Evolutionary conservation across 2,113 vertebrate species (phyloP).

Genomic region (Ameiurus melas): DNA sequence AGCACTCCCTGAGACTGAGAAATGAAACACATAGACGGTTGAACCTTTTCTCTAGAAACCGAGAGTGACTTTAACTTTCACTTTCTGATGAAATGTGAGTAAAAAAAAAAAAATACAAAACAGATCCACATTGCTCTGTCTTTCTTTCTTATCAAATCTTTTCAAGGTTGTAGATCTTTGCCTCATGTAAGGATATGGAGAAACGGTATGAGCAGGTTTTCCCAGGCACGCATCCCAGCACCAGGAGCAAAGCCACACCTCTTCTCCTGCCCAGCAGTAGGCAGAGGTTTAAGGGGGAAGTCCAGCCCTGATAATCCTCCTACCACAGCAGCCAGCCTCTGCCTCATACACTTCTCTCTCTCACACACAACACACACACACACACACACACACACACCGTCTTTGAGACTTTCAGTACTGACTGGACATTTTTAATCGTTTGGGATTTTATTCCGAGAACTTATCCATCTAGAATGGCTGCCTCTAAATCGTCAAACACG

Average conservation of each 20-base stretch:
- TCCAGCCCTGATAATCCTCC: slow-evolving; percentile 40
- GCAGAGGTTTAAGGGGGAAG: slow-evolving; percentile 45
- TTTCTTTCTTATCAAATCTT: not conserved
- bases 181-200: not conserved
- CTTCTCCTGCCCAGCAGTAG: slow-evolving; percentile 42
- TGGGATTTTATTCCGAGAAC: not conserved
- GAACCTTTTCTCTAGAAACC: slow-evolving; percentile 28
- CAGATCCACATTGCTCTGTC: not conserved
- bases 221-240: slow-evolving; percentile 23
- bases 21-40: slow-evolving; percentile 37
- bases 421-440: not conserved
- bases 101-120: not conserved
- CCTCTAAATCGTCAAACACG: slow-evolving; percentile 57
- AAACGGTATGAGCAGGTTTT: slow-evolving; percentile 12
- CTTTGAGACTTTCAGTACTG: not conserved
- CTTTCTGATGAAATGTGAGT: slow-evolving; percentile 10
- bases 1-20: slow-evolving; percentile 8
- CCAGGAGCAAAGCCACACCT: slow-evolving; percentile 53
- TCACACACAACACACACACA: no score
- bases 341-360: not conserved
- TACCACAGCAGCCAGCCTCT: slow-evolving; percentile 9
- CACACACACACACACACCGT: not conserved
- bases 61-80: slow-evolving; percentile 34
- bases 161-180: not conserved
- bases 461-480: slow-evolving; percentile 51